A percentile compares a stretch with the other conserved stretches of the same genome.
Conservation (phyloP, 2,113 vertebrate genomes). For the Leucosticte australis region DNA sequence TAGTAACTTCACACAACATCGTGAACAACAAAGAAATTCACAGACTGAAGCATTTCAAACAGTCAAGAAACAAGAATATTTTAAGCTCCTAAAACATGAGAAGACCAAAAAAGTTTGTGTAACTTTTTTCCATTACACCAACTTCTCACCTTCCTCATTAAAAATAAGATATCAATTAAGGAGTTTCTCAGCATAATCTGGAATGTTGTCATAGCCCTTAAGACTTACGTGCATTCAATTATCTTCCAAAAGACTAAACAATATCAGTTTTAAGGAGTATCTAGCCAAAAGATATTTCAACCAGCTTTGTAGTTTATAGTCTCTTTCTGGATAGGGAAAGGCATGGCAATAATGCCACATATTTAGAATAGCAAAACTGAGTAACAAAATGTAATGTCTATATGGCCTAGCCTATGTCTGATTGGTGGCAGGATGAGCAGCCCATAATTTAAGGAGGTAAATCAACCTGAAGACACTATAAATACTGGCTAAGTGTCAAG, state of each 20-base stretch:
- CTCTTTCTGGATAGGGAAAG: not conserved
- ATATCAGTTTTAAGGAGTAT: not conserved
- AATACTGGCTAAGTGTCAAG: not conserved
- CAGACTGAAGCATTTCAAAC: not conserved
- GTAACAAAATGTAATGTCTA: not conserved
- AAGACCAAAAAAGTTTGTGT: not conserved
- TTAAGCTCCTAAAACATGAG: not conserved
- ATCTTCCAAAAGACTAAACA: not conserved
- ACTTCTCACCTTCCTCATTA: not conserved
- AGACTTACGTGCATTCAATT: fast-evolving
- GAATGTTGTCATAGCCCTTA: not conserved
- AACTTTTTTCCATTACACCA: not conserved
- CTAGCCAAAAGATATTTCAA: not conserved
- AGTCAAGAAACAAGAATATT: not conserved
- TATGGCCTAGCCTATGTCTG: not conserved
- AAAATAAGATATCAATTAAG: not conserved
- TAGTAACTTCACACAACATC: not conserved
- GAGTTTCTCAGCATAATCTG: not conserved
- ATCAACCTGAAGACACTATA: not conserved
- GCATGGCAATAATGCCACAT: not conserved
- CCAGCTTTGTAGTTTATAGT: not conserved
- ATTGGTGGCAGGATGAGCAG: not conserved
- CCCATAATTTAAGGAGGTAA: not conserved
- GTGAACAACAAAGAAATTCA: not conserved
- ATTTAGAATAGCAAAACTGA: not conserved